These are phyloP conservation scores for Colossoma macropomum DNA, from an alignment of 2,113 vertebrate species.

Conservation along the genomic window DNA sequence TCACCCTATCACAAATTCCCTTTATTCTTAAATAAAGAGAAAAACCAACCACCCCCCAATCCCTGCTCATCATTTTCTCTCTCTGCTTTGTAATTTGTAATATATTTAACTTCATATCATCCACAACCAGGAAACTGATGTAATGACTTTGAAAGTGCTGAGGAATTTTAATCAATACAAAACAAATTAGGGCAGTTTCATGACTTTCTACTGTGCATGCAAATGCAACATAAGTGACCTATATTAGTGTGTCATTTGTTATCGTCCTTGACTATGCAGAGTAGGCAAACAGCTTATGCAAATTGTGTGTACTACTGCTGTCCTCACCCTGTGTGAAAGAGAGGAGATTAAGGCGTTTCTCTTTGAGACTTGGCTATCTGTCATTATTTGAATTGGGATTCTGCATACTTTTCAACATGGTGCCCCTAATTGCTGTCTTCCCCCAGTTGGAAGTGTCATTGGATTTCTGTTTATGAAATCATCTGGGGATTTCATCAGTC, in stretches of 20 bases:
- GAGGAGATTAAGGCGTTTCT: constrained; percentile 39
- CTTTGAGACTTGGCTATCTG: constrained; percentile 39
- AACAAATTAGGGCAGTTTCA: constrained; percentile 55
- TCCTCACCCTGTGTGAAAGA: constrained; percentile 53
- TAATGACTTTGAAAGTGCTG: constrained; percentile 64
- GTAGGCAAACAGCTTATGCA: constrained; percentile 68
- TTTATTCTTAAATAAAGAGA: constrained; percentile 27
- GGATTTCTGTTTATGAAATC: constrained; percentile 3
- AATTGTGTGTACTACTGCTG: constrained; percentile 55
- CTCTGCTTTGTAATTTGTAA: not conserved
- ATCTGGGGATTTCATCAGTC: not conserved
- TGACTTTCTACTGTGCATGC: constrained; percentile 56
- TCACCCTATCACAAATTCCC: not conserved
- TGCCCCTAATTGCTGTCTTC: not conserved
- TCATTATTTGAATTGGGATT: constrained; percentile 52
- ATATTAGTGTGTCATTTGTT: constrained; percentile 64
- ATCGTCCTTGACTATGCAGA: constrained; percentile 72
- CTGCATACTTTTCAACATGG: no score
- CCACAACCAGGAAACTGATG: constrained; percentile 33
- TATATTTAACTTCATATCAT: constrained; percentile 30
- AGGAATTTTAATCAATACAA: constrained; percentile 56
- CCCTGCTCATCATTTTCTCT: not conserved
- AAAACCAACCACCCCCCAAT: not conserved
- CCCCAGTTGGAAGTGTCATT: not conserved
- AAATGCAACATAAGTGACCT: constrained; percentile 60